Evolutionary conservation across 2,888 invertebrate genomes (phyloP).

Genomic region (Dicycla oo): DNA sequence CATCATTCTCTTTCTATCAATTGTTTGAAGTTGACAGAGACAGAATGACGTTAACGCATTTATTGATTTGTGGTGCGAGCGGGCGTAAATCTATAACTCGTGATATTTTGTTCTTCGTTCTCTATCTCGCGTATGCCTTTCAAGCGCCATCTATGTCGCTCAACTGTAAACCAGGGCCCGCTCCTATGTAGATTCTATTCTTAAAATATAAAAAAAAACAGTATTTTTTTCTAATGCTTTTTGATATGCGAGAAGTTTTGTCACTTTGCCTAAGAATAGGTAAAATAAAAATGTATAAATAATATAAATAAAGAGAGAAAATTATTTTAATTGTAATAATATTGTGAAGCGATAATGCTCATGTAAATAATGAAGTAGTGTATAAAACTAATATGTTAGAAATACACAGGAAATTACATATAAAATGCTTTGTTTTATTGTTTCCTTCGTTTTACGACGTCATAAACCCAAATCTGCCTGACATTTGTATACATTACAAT

Average conservation of each 20-base stretch:
- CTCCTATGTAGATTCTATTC: conserved; percentile 69
- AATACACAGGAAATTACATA: conserved; percentile 84
- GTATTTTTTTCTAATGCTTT: conserved; percentile 72
- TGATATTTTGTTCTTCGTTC: conserved; percentile 43
- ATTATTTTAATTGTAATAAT: conserved; percentile 88
- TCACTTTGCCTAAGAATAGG: conserved; percentile 87
- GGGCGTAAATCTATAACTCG: conserved; percentile 29
- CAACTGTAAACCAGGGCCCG: conserved; percentile 66
- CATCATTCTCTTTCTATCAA: not conserved
- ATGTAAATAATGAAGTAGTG: conserved; percentile 89
- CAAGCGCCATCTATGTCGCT: conserved; percentile 60
- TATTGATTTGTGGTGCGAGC: not conserved
- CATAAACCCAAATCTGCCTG: conserved; percentile 4
- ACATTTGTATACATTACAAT: not conserved
- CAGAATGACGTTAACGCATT: not conserved
- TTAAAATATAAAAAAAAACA: conserved; percentile 64
- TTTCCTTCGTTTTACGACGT: conserved; percentile 52
- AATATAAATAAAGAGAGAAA: conserved; percentile 88
- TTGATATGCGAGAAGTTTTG: conserved; percentile 77
- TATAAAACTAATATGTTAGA: conserved; percentile 89
- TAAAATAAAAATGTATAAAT: conserved; percentile 85
- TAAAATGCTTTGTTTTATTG: conserved; percentile 68
- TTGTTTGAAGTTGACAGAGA: not conserved
- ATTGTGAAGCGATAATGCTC: conserved; percentile 89
- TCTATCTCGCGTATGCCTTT: conserved; percentile 51